These are phyloP conservation scores for cattle (Bos taurus) DNA, from an alignment of 2,113 vertebrate species.

Conservation along the genomic window ARS-UCD2.0 NC_037343.1:73494501-73495000, in stretches of 20 bases:
- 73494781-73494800: neutral
- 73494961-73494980: neutral
- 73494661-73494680: neutral
- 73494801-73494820: neutral
- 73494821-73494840: neutral
- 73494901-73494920: neutral
- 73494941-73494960: accelerated
- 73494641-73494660: neutral
- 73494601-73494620: neutral
- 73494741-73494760: neutral
- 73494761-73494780: neutral
- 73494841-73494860: neutral
- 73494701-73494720: neutral
- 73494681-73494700: neutral
- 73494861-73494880: neutral
- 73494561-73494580: neutral
- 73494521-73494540: neutral
- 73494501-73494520: neutral
- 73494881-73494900: neutral
- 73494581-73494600: neutral
- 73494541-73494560: neutral
- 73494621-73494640: neutral
- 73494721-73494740: neutral
- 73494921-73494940: neutral
- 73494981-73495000: neutral